Base-by-base conservation (phyloP, 2,113 vertebrate species). In the Chaetodon auriga region DNA sequence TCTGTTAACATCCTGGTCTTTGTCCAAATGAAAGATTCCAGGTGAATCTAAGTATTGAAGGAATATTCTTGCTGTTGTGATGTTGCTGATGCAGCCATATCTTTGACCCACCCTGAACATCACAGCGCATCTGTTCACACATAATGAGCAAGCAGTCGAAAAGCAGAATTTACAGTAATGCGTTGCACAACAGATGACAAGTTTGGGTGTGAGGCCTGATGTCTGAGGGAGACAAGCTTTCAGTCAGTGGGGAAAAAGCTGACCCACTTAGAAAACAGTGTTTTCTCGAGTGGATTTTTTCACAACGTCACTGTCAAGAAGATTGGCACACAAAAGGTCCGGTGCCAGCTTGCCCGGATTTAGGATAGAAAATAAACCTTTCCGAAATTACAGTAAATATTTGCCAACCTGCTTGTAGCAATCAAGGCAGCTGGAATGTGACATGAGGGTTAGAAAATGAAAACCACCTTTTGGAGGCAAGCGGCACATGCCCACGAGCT, bases 331-430 rank as follows among this genome's bases (percentile, higher is more conserved):
- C 43, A 64, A 68, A 77, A 58, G 68, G 48, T 72, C 58, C 30
- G 55, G 64, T 75, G 65, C 66, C 80, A 85, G 61, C 58, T 72
- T 83, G 80, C 73, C 64, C 85, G 81, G 81, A 91, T 92, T 86
- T 88, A 88, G 68, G 30, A 60, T 58, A 57, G 63, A 93, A 94
- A 94, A 91, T 80, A 94, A 94, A 91, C 85, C 87, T 85, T 89
- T 89, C 78, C 75, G 62, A 92, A 94, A 94, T 90, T 74, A 92
- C 72, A 85, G 89, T 93, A 95, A 95, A 93, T 94, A 92, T 95
- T 94, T 93, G 85, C 87, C 68, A 82, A 77, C 70, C 77, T 81
- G 83, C 88, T 92, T 87, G 90, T 84, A 87, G 83, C 68, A 91
- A 94, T 92, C 82, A 91, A 82, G 53, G 58, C 73, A 58, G 78